Conservation (phyloP, 1,140 invertebrate genomes). For the Lordiphosa clarofinis region DNA sequence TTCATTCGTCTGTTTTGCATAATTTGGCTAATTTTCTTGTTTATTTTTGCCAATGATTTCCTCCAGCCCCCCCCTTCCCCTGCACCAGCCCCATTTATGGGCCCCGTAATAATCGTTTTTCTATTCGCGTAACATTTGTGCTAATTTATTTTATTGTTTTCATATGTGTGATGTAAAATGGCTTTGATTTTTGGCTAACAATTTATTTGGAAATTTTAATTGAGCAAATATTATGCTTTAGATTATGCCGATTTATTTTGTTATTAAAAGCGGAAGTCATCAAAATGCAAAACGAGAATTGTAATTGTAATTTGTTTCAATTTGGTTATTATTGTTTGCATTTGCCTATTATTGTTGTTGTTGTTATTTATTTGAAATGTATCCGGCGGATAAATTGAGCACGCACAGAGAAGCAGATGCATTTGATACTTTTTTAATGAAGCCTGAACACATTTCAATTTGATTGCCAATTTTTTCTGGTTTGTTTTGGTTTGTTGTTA, state of each 20-base stretch:
- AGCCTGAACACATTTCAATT: conserved; percentile 71
- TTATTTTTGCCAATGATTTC: conserved; percentile 68
- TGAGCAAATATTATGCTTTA: conserved; percentile 72
- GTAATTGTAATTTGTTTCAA: conserved; percentile 63
- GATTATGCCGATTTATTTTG: conserved; percentile 79
- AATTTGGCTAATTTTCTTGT: conserved; percentile 73
- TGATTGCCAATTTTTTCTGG: conserved; percentile 35
- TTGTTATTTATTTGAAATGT: conserved; percentile 73
- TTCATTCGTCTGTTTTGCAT: conserved; percentile 58
- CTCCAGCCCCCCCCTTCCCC: neutral
- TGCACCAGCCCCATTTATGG: conserved; percentile 32
- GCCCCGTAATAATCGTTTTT: conserved; percentile 64
- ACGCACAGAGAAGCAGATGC: conserved; percentile 22
- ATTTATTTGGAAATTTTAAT: conserved; percentile 79
- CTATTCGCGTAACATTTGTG: conserved; percentile 54
- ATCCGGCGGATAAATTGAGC: conserved; percentile 68
- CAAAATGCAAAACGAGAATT: conserved; percentile 55
- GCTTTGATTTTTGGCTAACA: conserved; percentile 72
- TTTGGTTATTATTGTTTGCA: conserved; percentile 51
- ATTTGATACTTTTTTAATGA: conserved; percentile 65
- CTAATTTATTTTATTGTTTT: conserved; percentile 74
- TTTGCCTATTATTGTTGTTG: conserved; percentile 40
- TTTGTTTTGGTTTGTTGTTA: conserved; percentile 36
- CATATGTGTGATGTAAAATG: conserved; percentile 46
- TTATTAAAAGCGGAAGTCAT: conserved; percentile 78